Evolutionary conservation across 1,140 invertebrate species (phyloP).

Genomic region (Anoplophora glabripennis): DNA sequence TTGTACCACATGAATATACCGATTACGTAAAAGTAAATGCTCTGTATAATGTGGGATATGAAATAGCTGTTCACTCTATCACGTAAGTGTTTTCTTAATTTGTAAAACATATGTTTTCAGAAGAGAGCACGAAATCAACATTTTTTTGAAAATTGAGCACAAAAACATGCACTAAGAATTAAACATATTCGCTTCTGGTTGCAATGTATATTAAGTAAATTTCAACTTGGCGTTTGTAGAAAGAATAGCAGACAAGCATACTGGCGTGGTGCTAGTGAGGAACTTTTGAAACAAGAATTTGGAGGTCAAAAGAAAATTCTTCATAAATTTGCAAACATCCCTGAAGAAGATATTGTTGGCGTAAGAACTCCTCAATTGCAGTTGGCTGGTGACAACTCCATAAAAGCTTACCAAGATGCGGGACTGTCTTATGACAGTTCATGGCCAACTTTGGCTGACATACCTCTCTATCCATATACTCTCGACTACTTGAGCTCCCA

Average conservation of each 20-base stretch:
- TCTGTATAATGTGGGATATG: conserved; percentile 62
- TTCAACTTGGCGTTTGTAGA: conserved; percentile 44
- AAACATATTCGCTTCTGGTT: background rate
- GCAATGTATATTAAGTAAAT: background rate
- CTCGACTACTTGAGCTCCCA: conserved; percentile 61
- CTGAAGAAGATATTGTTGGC: conserved; percentile 29
- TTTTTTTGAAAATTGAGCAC: too few relatives aligned
- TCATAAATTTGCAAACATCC: conserved; percentile 38
- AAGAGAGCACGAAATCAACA: too few relatives aligned
- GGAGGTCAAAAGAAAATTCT: conserved; percentile 36
- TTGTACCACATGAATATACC: conserved; percentile 67
- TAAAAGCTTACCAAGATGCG: conserved; percentile 52
- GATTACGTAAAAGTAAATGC: conserved; percentile 64
- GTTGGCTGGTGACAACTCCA: conserved; percentile 50
- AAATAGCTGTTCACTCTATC: conserved; percentile 67
- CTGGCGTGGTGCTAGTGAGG: conserved; percentile 29
- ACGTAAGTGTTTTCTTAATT: conserved; percentile 51
- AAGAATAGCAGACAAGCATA: conserved; percentile 62
- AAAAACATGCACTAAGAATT: too few relatives aligned
- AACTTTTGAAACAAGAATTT: conserved; percentile 33
- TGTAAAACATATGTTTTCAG: too few relatives aligned
- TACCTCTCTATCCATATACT: conserved; percentile 63
- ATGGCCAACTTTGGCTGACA: conserved; percentile 54
- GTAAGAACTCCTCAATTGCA: conserved; percentile 37
- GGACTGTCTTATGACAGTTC: conserved; percentile 63